Conservation (phyloP, 2,888 invertebrate species). For the Antitype chi region DNA sequence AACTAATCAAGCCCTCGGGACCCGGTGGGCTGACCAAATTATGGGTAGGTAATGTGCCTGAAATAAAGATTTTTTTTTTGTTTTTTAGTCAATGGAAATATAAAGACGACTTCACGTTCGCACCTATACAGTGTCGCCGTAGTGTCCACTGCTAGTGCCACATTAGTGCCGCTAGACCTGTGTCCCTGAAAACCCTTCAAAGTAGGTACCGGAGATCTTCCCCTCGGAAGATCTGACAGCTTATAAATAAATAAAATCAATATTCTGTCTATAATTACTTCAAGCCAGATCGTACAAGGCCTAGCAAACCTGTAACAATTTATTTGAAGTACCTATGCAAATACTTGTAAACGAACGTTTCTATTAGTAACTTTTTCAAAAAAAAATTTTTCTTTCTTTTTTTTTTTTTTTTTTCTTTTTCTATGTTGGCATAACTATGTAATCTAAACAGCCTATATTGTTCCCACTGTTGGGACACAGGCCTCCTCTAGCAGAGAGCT, state of each 20-base stretch:
- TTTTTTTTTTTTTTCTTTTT: too few species aligned
- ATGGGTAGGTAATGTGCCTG: too few species aligned
- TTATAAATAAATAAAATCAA: conserved; percentile 41
- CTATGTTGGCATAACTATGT: too few species aligned
- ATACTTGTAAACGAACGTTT: background rate
- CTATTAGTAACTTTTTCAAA: background rate
- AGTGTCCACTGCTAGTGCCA: background rate
- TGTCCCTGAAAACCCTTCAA: background rate
- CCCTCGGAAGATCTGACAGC: conserved; percentile 15
- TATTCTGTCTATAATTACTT: conserved; percentile 3
- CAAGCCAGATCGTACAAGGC: background rate
- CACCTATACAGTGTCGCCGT: background rate
- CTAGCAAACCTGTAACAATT: background rate
- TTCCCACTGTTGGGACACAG: too few species aligned
- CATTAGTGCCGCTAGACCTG: background rate
- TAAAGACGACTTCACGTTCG: background rate
- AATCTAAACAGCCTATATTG: too few species aligned
- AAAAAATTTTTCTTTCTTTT: too few species aligned
- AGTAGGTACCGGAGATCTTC: background rate
- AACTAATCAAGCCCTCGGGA: too few species aligned
- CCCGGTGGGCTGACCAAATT: too few species aligned
- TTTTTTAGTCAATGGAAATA: background rate
- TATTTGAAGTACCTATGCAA: background rate
- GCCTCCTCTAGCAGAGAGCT: too few species aligned
- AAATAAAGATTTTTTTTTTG: too few species aligned